Base-by-base conservation (phyloP, 2,888 invertebrate genomes). In the Willowsia nigromaculata region DNA sequence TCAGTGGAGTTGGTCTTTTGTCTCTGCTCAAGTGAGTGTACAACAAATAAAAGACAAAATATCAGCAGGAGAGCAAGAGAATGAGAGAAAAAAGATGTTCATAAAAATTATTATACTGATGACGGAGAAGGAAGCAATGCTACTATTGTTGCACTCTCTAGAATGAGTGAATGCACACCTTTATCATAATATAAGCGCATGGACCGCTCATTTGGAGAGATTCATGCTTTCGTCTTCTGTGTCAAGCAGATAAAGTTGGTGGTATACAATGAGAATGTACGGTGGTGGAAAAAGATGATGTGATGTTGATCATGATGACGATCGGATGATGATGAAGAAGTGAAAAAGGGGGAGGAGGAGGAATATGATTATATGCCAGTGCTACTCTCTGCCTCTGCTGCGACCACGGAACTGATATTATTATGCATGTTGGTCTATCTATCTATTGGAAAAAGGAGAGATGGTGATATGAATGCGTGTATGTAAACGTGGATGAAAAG, bases 301-400 rank as follows among this genome's bases (percentile, higher is more conserved):
- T 6, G 74, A 68, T 68, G 68, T 68, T 68, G 74, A 47, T 27
- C 7, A 27, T 76, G 74, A 71, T 43, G 84, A 84, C 7, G 84
- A 56, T 62, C 62, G 47, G 50, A 76, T 76, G 74, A 71, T 68
- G 84, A 84, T 37, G 84, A 56, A 71, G 84, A 85, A 85, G 84
- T 71, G 74, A 56, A 85, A 85, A 76, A 85, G 71, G 76, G 85
- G 84, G 84, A 84, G 84, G 84, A 82, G 82, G 82, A 80, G 80
- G 47, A 76, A 76, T 76, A 76, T 37, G 68, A 68, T 76, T 76
- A 76, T 76, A 76, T 27, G 37, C 68, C n/a, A 11, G 7, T 68
- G n/a, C 43, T 76, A 27, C 74, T 18, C 13, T 7, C 62, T 62
- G 33, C 62, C 33, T 1, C 33, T 62, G 18, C 40, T 40, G 25